Evolutionary conservation across 2,113 vertebrate genomes (phyloP), one percentile per base, ranked within the genome.

Genomic region (Cryptotis parvus): DNA sequence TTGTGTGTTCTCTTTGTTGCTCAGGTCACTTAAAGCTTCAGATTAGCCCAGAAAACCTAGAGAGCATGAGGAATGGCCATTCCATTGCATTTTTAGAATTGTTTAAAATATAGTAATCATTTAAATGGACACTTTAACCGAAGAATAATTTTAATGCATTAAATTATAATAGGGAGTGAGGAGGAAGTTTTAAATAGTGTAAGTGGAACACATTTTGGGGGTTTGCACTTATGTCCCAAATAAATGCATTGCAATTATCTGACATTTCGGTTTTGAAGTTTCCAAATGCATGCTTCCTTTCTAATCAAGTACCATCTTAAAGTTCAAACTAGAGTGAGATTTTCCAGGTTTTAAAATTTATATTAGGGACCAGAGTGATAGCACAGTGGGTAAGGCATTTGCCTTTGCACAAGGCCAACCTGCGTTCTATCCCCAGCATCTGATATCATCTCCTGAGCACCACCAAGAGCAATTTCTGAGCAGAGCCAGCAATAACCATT

Each of bases 51-150:
- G 26, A 69, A 66, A 55, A 68, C 58, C 61, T 63, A 3, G 33
- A 63, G 22, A 77, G 80, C 22, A 55, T 55, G 65, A 87, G 43
- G 24, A 83, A 78, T 84, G 55, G 45, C 35, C 90, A 91, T 76
- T 35, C 22, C 84, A 83, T 78, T 35, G 39, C 78, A 93, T 90
- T 95, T 70, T 80, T 55, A 16, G 94, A 96, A 95, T 94, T 93
- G 55, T 95, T 94, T 94, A 90, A 94, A 90, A 87, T 45, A 91
- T 6, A 89, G 85, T 73, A 95, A 95, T 93, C 95, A 94, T 86
- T 95, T 84, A 93, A 97, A 95, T 92, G 91, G 87, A 73, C 70
- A 72, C 75, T 94, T 92, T 87, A 75, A 41, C 37, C 58, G 74
- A 75, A 68, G 72, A 87, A 87, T 79, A 94, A 95, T 92, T 90